Evolutionary conservation across 2,113 vertebrate genomes (phyloP).

Genomic region (Xenopus tropicalis): UCB_Xtro_10.0 CM004443.2:116190501-116191000

Average conservation of each 20-base stretch:
- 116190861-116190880: slow-evolving; percentile 29
- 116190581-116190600: neutral
- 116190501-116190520: neutral
- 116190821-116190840: slow-evolving; percentile 33
- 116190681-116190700: slow-evolving; percentile 22
- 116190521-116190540: neutral
- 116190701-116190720: slow-evolving; percentile 15
- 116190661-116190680: slow-evolving; percentile 15
- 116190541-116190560: slow-evolving; percentile 1
- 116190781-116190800: slow-evolving; percentile 34
- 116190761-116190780: slow-evolving; percentile 9
- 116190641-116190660: slow-evolving; percentile 9
- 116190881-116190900: slow-evolving; percentile 33
- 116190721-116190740: slow-evolving; percentile 9
- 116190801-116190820: slow-evolving; percentile 29
- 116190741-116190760: slow-evolving; percentile 22
- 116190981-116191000: neutral
- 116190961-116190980: neutral
- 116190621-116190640: slow-evolving; percentile 5
- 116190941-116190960: slow-evolving; percentile 16
- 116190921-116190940: slow-evolving; percentile 30
- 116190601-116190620: neutral
- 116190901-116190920: slow-evolving; percentile 19
- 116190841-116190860: slow-evolving; percentile 42
- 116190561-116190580: neutral